Evolutionary conservation across 2,888 invertebrate species (phyloP), one percentile per base, ranked within the genome.

Genomic region (Cheilosia scutellata): DNA sequence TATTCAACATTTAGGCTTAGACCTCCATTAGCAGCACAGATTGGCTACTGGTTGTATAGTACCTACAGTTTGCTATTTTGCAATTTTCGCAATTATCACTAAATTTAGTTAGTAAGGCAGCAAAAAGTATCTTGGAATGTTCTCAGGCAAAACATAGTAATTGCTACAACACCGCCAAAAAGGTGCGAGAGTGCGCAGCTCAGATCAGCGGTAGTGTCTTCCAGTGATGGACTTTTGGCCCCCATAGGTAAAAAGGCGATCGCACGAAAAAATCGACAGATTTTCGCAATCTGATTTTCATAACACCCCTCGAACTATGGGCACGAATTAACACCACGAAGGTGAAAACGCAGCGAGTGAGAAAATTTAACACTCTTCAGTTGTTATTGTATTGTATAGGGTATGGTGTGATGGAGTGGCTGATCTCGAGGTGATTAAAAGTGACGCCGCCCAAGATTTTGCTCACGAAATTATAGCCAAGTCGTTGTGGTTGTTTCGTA

Each of bases 271-370:
- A 83, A 83, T 60, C 79, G 65, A 75, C 31, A 66, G 70, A 79
- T 84, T 79, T 84, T 84, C 79, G 60, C 84, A 79, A 84, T 84
- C 79, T 84, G 79, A 84, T 84, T 79, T 84, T 71, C 79, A 84
- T 75, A 75, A 83, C 71, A 75, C 55, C 55, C 55, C 62, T 65
- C 84, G 84, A 84, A 79, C 79, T 79, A 79, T 84, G 71, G 80
- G 80, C 71, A 84, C 75, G 79, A 84, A 79, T 60, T 79, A 75
- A 75, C 79, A 79, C 79, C 60, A 44, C 44, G 60, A 51, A 51
- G 51, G 63, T 27, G 44, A 31, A 33, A 57, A 47, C 31, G 42
- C 49, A 49, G 16, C 40, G 40, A 62, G 53, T 63, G 71, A 72
- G 51, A 51, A 62, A 72, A 62, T 5, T 42, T 29, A 60, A 42